Evolutionary conservation across 2,888 invertebrate species (phyloP).

Genomic region (Stramonita haemastoma): DNA sequence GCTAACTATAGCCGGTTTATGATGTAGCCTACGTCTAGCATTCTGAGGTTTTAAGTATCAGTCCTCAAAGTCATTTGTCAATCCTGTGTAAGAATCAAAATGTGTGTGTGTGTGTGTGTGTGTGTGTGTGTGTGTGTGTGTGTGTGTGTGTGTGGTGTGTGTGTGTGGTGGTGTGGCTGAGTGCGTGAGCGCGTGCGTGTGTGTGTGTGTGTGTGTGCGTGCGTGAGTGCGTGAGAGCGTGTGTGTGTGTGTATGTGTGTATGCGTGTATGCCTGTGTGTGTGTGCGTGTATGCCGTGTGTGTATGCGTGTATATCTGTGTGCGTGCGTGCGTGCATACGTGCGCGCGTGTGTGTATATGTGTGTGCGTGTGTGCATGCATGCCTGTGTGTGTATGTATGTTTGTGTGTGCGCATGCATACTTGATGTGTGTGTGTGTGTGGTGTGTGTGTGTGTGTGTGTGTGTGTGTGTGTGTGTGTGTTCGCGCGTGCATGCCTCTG

Average conservation of each 20-base stretch:
- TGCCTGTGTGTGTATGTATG: neutral
- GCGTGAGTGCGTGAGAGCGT: neutral
- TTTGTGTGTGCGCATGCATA: neutral
- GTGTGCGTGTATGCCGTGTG: no score
- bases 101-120: neutral
- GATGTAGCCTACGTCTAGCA: no score
- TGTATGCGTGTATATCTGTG: neutral
- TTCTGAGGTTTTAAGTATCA: no score
- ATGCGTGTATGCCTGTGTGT: neutral
- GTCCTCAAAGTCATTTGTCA: no score
- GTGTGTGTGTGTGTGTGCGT: neutral
- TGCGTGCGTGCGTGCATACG: neutral
- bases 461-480: neutral
- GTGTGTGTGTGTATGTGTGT: neutral
- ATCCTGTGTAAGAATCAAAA: neutral
- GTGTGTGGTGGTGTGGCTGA: neutral
- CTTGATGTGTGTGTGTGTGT: neutral
- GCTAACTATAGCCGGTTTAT: no score
- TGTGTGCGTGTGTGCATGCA: neutral
- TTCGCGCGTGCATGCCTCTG: neutral
- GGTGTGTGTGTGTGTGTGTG: neutral
- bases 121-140: slow-evolving; percentile 25
- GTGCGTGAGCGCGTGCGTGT: neutral
- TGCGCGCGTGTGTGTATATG: neutral
- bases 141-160: slow-evolving; percentile 16